A percentile compares a stretch with the other conserved stretches of the same genome.
phyloP scores from a whole-genome alignment of 2,797 vertebrate genomes.

The Manis pentadactyla region DNA sequence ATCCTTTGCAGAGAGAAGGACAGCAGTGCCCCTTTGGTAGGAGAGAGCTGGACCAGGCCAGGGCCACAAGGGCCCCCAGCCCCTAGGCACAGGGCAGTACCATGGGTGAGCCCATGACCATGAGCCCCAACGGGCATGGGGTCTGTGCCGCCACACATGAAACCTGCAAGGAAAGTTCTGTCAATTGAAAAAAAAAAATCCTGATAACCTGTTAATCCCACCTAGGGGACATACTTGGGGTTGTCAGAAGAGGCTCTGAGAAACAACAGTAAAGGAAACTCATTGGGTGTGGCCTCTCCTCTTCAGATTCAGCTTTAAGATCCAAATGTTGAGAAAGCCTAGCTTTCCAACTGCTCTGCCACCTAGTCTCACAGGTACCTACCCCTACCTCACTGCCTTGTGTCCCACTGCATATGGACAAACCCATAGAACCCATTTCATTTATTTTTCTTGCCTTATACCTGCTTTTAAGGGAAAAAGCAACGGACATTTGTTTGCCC shows the following conservation, averaged over 20 bases:
- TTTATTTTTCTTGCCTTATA: neutral
- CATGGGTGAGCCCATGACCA: neutral
- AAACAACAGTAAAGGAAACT: neutral
- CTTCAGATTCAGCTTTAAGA: neutral
- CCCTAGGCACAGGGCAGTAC: neutral
- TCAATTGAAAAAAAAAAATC: neutral
- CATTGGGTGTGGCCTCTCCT: neutral
- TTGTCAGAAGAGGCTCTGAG: neutral
- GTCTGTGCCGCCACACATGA: neutral
- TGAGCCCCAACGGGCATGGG: neutral
- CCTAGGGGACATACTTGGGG: neutral
- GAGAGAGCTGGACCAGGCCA: neutral
- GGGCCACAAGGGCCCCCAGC: neutral
- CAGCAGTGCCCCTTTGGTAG: neutral
- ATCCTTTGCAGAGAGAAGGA: neutral
- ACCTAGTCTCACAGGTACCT: neutral
- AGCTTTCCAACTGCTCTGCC: neutral
- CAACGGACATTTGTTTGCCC: neutral
- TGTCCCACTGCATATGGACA: neutral
- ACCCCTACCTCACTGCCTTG: neutral
- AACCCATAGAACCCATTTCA: rapidly evolving
- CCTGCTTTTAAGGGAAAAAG: neutral
- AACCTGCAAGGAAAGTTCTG: neutral
- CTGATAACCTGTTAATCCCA: neutral
- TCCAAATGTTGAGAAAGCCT: neutral